Percentiles rank a stretch among this genome's conserved stretches.
phyloP scores from a whole-genome alignment of 2,113 vertebrate genomes.

The Nesoenas mayeri region DNA sequence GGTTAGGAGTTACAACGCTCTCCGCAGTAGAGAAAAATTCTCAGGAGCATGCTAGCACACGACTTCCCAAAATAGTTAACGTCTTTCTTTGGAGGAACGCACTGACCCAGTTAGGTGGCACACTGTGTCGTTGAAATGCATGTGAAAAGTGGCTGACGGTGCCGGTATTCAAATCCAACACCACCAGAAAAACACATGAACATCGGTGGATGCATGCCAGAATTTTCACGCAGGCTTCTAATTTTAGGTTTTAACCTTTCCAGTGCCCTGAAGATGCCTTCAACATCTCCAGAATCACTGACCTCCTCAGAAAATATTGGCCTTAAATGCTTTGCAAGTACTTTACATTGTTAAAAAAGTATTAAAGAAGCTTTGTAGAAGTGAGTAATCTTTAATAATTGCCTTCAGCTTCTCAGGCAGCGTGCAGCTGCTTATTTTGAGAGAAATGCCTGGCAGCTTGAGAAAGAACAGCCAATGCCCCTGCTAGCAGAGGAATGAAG shows the following conservation, averaged over 20 bases:
- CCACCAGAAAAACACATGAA: background rate
- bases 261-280: conserved; percentile 12
- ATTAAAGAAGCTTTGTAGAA: conserved; percentile 55
- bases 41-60: background rate
- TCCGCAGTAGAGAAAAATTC: background rate
- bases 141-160: background rate
- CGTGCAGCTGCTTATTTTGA: conserved; percentile 21
- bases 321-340: conserved; percentile 32
- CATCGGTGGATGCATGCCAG: background rate
- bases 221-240: background rate
- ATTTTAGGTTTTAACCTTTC: conserved; percentile 50
- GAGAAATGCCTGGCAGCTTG: background rate
- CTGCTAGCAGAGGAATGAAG: conserved; percentile 43
- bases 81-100: background rate
- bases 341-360: conserved; percentile 34
- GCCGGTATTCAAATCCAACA: background rate
- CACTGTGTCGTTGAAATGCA: background rate
- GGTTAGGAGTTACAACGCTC: rapidly evolving
- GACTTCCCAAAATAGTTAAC: background rate
- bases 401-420: conserved; percentile 13
- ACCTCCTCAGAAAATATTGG: conserved; percentile 8
- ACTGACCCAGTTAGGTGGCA: background rate
- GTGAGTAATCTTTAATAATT: conserved; percentile 60
- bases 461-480: conserved; percentile 14
- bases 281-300: background rate